Conservation (phyloP, 2,113 vertebrate species). For the Neotragus pygmaeus region DNA sequence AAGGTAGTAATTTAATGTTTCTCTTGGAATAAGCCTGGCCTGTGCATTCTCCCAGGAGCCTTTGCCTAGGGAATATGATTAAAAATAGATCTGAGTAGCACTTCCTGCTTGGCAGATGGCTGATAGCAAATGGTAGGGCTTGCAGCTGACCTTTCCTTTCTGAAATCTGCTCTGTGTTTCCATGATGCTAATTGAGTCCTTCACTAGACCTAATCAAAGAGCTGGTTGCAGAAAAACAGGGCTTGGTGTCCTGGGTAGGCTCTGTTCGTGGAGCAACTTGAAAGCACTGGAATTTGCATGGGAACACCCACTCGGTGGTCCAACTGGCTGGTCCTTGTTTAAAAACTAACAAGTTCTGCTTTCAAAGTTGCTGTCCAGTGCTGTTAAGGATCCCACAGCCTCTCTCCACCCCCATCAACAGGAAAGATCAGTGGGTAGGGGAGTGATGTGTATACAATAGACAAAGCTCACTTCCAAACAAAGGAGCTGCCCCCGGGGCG, state of each 20-base stretch:
- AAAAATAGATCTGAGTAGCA: slow-evolving; percentile 76
- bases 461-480: not conserved
- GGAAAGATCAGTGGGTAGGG: not conserved
- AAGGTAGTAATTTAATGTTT: slow-evolving; percentile 61
- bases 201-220: slow-evolving; percentile 68
- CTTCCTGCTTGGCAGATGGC: slow-evolving; percentile 72
- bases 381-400: not conserved
- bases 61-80: slow-evolving; percentile 67
- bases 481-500: not conserved
- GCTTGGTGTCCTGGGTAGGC: slow-evolving; percentile 29
- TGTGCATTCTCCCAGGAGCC: slow-evolving; percentile 52
- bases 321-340: slow-evolving; percentile 59
- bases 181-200: slow-evolving; percentile 72
- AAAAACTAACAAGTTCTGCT: slow-evolving; percentile 59
- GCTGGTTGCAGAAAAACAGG: slow-evolving; percentile 9
- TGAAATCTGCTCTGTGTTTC: slow-evolving; percentile 73
- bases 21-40: slow-evolving; percentile 58
- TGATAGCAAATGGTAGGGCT: slow-evolving; percentile 52
- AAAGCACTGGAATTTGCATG: slow-evolving; percentile 47
- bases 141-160: slow-evolving; percentile 68
- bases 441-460: not conserved
- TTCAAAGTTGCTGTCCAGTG: slow-evolving; percentile 20
- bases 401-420: not conserved
- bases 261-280: not conserved
- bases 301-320: slow-evolving; percentile 36